These are phyloP conservation scores for Scarus forsteni DNA, from an alignment of 2,797 vertebrate species.

Conservation along the genomic window DNA sequence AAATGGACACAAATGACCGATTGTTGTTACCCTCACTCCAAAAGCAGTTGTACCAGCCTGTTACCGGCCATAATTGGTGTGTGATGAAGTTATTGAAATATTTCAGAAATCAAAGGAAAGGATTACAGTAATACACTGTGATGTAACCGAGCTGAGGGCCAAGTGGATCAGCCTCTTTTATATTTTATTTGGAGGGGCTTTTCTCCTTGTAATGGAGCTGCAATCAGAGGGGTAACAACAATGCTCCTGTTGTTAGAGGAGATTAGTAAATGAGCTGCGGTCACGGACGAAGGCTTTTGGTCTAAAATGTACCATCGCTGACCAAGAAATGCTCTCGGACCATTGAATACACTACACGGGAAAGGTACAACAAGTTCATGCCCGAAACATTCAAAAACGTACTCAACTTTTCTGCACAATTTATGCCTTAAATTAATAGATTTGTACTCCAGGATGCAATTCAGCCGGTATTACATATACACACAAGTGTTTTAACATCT, in stretches of 20 bases:
- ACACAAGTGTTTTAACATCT: conserved; percentile 36
- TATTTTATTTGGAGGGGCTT: conserved; percentile 24
- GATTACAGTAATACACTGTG: conserved; percentile 39
- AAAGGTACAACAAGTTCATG: conserved; percentile 1
- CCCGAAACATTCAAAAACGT: conserved; percentile 3
- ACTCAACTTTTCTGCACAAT: neutral
- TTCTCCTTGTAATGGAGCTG: conserved; percentile 19
- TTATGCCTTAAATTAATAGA: neutral
- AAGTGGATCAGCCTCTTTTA: conserved; percentile 25
- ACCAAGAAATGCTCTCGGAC: conserved; percentile 8
- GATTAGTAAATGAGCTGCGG: conserved; percentile 43
- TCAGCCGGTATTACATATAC: conserved; percentile 5
- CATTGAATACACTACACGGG: conserved; percentile 10
- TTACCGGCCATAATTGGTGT: conserved; percentile 15
- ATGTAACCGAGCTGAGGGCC: conserved; percentile 24
- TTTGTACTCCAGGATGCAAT: neutral
- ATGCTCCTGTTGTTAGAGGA: conserved; percentile 43
- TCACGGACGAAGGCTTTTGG: conserved; percentile 30
- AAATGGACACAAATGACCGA: conserved; percentile 5
- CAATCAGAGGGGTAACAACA: conserved; percentile 33
- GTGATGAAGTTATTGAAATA: conserved; percentile 9
- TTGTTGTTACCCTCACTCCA: neutral
- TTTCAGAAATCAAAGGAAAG: conserved; percentile 22
- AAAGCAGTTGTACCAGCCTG: conserved; percentile 4
- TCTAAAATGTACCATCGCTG: neutral